Conservation (phyloP, 2,797 vertebrate species). For the Vespertilio murinus region DNA sequence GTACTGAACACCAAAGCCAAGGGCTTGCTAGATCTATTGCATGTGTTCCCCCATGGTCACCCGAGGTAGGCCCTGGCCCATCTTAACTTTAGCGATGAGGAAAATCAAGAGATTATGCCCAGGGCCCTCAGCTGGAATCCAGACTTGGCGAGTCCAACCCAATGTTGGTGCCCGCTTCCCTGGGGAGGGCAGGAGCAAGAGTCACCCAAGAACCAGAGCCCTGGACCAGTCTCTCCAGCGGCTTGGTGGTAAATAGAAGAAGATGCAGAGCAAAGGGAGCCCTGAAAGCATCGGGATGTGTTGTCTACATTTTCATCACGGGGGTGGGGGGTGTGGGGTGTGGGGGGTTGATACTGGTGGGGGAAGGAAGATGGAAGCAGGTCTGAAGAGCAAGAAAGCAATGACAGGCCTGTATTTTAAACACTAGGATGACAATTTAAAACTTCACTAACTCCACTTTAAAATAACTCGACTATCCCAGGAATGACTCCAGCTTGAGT, state of each 20-base stretch:
- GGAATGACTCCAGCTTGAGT: not conserved
- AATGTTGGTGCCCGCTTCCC: not conserved
- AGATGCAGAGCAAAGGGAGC: not conserved
- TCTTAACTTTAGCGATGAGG: not conserved
- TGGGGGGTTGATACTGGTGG: accelerated
- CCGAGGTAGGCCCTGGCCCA: accelerated
- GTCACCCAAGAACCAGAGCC: not conserved
- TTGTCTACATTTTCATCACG: no score
- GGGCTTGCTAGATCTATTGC: not conserved
- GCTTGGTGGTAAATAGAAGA: not conserved
- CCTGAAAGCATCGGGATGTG: accelerated
- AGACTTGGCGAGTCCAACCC: not conserved
- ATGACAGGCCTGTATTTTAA: not conserved
- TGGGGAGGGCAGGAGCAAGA: not conserved
- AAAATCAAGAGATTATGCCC: not conserved
- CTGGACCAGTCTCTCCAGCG: not conserved
- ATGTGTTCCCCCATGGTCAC: not conserved
- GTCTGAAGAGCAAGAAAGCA: not conserved
- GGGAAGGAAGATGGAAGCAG: not conserved
- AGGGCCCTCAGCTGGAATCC: not conserved
- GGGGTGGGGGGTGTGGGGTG: no score
- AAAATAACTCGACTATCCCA: not conserved
- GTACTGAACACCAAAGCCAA: not conserved
- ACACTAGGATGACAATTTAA: not conserved
- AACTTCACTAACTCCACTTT: not conserved